Percentiles rank a stretch among this genome's conserved stretches.
phyloP scores from a whole-genome alignment of 2,888 invertebrate genomes.

The Acrocyrtus sp. region DNA sequence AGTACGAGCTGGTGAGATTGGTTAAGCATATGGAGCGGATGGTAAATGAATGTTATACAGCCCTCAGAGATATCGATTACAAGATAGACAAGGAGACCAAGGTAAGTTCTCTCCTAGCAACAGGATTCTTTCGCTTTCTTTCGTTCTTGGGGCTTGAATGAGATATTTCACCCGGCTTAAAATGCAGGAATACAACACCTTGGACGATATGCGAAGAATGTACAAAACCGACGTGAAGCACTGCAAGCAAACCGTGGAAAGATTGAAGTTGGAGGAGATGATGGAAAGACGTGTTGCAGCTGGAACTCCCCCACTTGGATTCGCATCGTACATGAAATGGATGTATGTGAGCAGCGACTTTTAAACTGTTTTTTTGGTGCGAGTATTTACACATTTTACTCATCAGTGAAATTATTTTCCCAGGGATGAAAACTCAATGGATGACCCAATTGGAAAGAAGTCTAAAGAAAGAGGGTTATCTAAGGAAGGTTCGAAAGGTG shows the following conservation, averaged over 20 bases:
- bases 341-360: slow-evolving; percentile 56
- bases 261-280: slow-evolving; percentile 60
- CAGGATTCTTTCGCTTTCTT: too few species aligned
- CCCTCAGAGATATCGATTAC: slow-evolving; percentile 69
- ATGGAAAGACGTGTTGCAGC: slow-evolving; percentile 46
- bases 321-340: slow-evolving; percentile 63
- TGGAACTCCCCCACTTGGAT: slow-evolving; percentile 61
- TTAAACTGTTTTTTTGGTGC: neutral
- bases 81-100: slow-evolving; percentile 69
- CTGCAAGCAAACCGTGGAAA: slow-evolving; percentile 64
- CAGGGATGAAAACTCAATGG: neutral
- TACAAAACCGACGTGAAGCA: slow-evolving; percentile 64
- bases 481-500: neutral
- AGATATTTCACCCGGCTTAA: neutral
- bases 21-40: slow-evolving; percentile 68
- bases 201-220: slow-evolving; percentile 64
- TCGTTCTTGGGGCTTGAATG: too few species aligned
- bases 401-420: too few species aligned
- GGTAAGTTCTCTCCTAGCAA: too few species aligned
- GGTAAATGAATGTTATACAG: slow-evolving; percentile 66
- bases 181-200: slow-evolving; percentile 63
- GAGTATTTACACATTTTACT: too few species aligned
- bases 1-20: slow-evolving; percentile 65
- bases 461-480: neutral
- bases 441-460: neutral